Evolutionary conservation across 2,888 invertebrate genomes (phyloP), one percentile per base, ranked within the genome.

Genomic region (Serrognathus titanus): DNA sequence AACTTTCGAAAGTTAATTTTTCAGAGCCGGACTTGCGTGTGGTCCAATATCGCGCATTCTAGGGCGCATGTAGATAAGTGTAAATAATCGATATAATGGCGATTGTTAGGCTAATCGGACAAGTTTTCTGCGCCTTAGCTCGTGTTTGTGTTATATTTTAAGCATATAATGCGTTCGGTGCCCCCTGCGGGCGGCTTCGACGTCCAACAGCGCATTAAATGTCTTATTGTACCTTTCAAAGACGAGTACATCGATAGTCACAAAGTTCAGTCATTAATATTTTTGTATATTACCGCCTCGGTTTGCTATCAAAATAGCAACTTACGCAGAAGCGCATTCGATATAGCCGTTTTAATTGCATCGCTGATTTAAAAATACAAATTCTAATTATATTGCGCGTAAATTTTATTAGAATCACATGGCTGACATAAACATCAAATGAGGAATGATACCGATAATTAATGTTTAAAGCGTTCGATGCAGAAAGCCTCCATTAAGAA

Each of bases 1-100:
- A 20, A 40, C 47, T 37, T 40, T 37, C 31, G n/a, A 37, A 6
- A 45, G 37, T 13, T 48, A 11, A 13, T 37, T 35, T 41, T 38
- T 31, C 16, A 43, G 36, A 13, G 12, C 60, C 24, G 24, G 24
- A 55, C 35, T 49, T 55, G 24, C 55, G 60, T 60, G 60, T 60
- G 60, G 60, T 60, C 60, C 50, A 41, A 58, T 12, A 45, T n/a
- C 36, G 38, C 50, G 45, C 60, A 48, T 55, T 58, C 51, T 58
- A 48, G 49, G 46, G 41, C 45, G 48, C 58, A 58, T 62, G 61
- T 60, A 62, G 63, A 63, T 63, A 63, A 62, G 63, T 63, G 63
- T 63, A 63, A 63, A 61, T 61, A 63, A 63, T 63, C 59, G 51
- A 54, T 56, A 63, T 61, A 61, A 61, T 63, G 48, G 59, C 52